Evolutionary conservation across 2,888 invertebrate genomes (phyloP).

Genomic region (Pasiphila rectangulata): DNA sequence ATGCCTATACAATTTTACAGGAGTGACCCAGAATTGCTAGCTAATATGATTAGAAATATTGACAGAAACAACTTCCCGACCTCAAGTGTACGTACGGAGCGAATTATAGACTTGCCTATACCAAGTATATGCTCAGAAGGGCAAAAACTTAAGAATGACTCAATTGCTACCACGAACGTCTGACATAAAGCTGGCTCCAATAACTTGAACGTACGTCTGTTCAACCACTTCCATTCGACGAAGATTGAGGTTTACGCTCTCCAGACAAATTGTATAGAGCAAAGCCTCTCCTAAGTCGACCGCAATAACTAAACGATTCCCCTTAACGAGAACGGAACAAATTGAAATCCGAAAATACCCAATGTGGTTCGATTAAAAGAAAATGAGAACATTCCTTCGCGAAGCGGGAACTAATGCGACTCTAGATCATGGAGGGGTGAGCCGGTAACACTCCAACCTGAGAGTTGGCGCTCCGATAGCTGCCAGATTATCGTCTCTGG

Average conservation of each 20-base stretch:
- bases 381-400: constrained; percentile 61
- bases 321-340: constrained; percentile 48
- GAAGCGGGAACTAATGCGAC: constrained; percentile 54
- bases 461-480: constrained; percentile 48
- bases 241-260: constrained; percentile 32
- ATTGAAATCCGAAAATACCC: constrained; percentile 56
- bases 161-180: neutral
- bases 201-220: constrained; percentile 11
- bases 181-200: neutral
- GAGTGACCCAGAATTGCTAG: too few species aligned
- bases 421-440: constrained; percentile 39
- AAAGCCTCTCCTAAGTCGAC: constrained; percentile 35
- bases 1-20: too few species aligned
- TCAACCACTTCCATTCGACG: constrained; percentile 19
- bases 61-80: too few species aligned
- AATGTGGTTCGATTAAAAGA: constrained; percentile 58
- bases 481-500: constrained; percentile 67
- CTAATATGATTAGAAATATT: too few species aligned
- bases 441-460: constrained; percentile 32
- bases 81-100: too few species aligned
- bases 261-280: constrained; percentile 35
- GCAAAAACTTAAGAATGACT: too few species aligned
- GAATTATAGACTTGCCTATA: too few species aligned
- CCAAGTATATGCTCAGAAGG: too few species aligned
- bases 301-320: constrained; percentile 43